Base-by-base conservation (phyloP, 2,113 vertebrate genomes). In the Phoxinus phoxinus region DNA sequence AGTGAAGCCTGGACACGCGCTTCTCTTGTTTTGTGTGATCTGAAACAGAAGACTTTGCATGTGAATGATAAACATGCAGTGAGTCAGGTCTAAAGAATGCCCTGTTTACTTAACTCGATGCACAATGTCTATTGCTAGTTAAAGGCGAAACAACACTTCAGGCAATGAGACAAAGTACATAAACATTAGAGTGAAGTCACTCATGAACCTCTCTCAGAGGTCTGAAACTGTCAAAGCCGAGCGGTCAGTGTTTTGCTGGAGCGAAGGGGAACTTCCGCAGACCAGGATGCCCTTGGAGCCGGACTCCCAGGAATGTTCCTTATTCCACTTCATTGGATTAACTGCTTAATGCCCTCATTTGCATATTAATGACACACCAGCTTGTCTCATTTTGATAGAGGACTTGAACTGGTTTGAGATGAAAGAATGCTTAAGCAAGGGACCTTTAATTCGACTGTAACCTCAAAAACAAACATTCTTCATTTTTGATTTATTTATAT, bases 341-440 rank as follows among this genome's bases (percentile, higher is more conserved):
- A 85, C 59, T 32, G 77, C 73, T 84, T 87, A 88, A 78, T 84
- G n/a, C 61, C 48, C 76, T 41, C n/a, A 88, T 90, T 89, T 88
- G 77, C 90, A 91, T 85, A 86, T 59, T 85, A 89, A 91, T 90
- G 69, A 86, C 51, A 67, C 12, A 7, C 63, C 56, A 75, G 72
- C 76, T 85, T 78, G 53, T 76, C 79, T 73, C 17, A 21, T 41
- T 81, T 86, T 86, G 72, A 83, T 84, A 84, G 58, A 65, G 59
- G 41, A 71, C 15, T 48, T 15, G 44, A 32, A 83, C 48, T 35
- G 46, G 30, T 15, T 59, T 44, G 71, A 27, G 25, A 27, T 58
- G 25, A 67, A 21, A 72, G 48, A 67, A 61, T 59, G 30, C 19
- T 81, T 32, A 19, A 21, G 67, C 41, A 19, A 77, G 23, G 76